Evolutionary conservation across 2,113 vertebrate genomes (phyloP).

Genomic region (Forbesichthys papilliferus): DNA sequence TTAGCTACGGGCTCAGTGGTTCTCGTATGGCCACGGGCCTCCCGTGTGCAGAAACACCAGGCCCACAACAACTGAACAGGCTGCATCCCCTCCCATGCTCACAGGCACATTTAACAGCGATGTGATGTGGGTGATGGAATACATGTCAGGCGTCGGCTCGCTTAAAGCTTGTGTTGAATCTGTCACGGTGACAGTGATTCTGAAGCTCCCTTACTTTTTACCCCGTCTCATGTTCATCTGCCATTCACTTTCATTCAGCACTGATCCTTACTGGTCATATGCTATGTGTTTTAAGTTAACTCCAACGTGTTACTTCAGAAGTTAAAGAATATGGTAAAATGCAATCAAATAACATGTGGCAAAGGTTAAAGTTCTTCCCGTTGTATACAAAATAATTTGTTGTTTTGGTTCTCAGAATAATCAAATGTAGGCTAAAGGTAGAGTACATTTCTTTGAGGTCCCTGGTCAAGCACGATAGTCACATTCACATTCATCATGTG

Average conservation of each 20-base stretch:
- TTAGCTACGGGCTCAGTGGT: constrained; percentile 42
- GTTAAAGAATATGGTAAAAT: no score
- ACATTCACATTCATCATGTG: neutral
- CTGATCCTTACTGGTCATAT: no score
- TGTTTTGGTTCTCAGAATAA: no score
- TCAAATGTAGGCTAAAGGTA: no score
- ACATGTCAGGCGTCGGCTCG: neutral
- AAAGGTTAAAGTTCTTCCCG: no score
- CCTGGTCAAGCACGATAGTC: neutral
- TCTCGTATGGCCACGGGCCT: constrained; percentile 7
- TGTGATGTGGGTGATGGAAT: neutral
- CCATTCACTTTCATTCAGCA: neutral
- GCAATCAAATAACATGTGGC: no score
- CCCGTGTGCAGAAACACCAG: neutral
- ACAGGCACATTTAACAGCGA: neutral
- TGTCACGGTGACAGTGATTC: neutral
- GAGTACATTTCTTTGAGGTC: no score
- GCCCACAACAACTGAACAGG: constrained; percentile 12
- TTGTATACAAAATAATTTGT: no score
- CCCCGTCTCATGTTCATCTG: neutral
- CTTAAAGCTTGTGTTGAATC: neutral
- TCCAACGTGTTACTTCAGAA: no score
- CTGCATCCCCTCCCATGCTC: neutral
- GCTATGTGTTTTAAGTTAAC: no score
- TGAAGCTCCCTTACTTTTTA: neutral